Percentiles rank a stretch among this genome's conserved stretches.
Evolutionary conservation across 2,797 vertebrate genomes (phyloP).

Genomic region (Smutsia temminckii): DNA sequence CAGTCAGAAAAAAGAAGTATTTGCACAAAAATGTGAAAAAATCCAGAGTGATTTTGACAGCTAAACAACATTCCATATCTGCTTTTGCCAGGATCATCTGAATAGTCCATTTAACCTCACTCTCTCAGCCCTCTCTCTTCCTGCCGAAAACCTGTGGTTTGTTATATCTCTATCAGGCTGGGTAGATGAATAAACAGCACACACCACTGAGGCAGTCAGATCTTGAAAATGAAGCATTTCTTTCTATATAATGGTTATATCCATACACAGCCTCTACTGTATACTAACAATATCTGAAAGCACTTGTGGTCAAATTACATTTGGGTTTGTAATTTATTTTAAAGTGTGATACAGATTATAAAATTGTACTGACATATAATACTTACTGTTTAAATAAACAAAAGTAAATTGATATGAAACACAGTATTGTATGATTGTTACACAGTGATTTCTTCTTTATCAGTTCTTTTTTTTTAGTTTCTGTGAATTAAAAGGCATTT

Average conservation of each 20-base stretch:
- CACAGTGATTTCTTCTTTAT: conserved; percentile 32
- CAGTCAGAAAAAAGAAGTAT: not conserved
- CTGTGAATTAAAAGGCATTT: conserved; percentile 51
- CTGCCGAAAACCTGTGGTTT: not conserved
- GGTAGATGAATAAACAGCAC: not conserved
- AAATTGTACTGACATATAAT: not conserved
- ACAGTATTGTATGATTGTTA: not conserved
- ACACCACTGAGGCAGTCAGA: not conserved
- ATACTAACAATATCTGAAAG: not conserved
- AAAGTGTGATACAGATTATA: not conserved
- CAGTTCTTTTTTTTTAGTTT: conserved; percentile 27
- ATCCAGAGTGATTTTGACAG: not conserved
- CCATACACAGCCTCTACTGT: not conserved
- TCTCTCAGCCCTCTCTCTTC: not conserved
- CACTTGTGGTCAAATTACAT: not conserved
- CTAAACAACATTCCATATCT: not conserved
- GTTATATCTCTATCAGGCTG: not conserved
- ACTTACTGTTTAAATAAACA: not conserved
- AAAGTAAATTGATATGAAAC: not conserved
- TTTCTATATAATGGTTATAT: not conserved
- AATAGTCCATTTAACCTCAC: not conserved
- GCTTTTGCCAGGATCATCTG: not conserved
- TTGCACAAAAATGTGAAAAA: not conserved
- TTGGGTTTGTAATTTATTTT: not conserved
- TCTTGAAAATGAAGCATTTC: not conserved